Base-by-base conservation (phyloP, 2,888 invertebrate genomes). In the Ellobium chinense region DNA sequence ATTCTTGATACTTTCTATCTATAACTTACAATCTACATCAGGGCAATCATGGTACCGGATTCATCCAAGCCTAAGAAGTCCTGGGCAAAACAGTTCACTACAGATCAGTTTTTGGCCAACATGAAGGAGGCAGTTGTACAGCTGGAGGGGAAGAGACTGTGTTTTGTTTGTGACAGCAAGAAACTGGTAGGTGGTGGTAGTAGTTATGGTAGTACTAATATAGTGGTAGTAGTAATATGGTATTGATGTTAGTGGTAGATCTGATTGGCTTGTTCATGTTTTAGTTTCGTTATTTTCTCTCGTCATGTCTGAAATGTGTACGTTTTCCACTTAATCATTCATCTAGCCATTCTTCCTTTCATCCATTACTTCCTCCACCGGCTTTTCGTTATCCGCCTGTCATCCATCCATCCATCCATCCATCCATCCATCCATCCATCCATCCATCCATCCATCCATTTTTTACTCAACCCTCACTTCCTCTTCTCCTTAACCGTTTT, bases 71-170 rank as follows among this genome's bases (percentile, higher is more conserved):
- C 80, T 39, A 66, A 66, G n/a, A 56, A 66, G n/a, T 27, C 68
- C 34, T 69, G 77, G 77, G 77, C 77, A n/a, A 29, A 58, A 4
- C 77, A 77, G 77, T 77, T 77, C n/a, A 54, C 68, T 5, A 69
- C 77, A 18, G 77, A 77, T 37, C 14, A 66, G 34, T 77, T 77
- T 29, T 39, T 77, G 60, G 1, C 27, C 36, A 77, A 77, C 39
- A 68, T 77, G 18, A 68, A 60, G 27, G 77, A 77, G 9, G 69
- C 77, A 27, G 77, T 77, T 58, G 21, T 21, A 2, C 77, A 69
- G 60, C 77, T 77, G 69, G 77, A 77, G 31, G 77, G 69, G 14
- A 77, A 77, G 69, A 34, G 77, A 31, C 39, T 68, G 37, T 77
- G 77, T 58, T 77, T 37, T 39, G 77, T 77, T 29, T 69, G 77